Base-by-base conservation (phyloP, 2,888 invertebrate species). In the Heliothis peltigera region DNA sequence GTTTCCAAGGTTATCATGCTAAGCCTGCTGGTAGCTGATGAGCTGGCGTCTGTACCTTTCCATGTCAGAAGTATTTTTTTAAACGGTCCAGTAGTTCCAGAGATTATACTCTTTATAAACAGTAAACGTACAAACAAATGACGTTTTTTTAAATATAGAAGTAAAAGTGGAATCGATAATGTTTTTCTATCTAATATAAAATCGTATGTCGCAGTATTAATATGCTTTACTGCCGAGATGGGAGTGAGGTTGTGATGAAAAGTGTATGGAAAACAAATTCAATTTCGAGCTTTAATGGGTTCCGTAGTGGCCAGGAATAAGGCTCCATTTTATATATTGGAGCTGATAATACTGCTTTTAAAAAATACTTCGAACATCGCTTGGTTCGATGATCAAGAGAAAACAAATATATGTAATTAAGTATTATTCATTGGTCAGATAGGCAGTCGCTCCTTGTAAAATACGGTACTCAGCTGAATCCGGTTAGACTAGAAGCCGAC, bases 111-210 rank as follows among this genome's bases (percentile, higher is more conserved):
- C 32, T n/a, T n/a, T 32, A 12, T 8, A 8, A 10, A 32, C 32
- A 32, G n/a, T n/a, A n/a, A 32, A 32, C 32, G 7, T 1, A 28
- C 28, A 28, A 28, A 28, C 28, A 28, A 12, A 32, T 12, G 3
- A 12, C 32, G 10, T 12, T 32, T 32, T 32, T 32, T 12, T 32
- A 32, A 32, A 32, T 25, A 32, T 12, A 12, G 12, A 32, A 39
- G 39, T 39, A 39, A 32, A 32, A 12, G 12, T n/a, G 80, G 80
- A 85, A 87, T 87, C 88, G 84, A 87, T 88, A 87, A 84, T 71
- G 63, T 70, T 70, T 76, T 75, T 78, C 77, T 64, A 64, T 58
- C 39, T 58, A 58, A 55, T 66, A 61, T 53, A 60, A 57, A 43
- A 53, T 51, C 21, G 32, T 51, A 53, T 63, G 48, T 54, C 28